Evolutionary conservation across 2,797 vertebrate genomes (phyloP).

Genomic region (Melanotaenia maccullochi): DNA sequence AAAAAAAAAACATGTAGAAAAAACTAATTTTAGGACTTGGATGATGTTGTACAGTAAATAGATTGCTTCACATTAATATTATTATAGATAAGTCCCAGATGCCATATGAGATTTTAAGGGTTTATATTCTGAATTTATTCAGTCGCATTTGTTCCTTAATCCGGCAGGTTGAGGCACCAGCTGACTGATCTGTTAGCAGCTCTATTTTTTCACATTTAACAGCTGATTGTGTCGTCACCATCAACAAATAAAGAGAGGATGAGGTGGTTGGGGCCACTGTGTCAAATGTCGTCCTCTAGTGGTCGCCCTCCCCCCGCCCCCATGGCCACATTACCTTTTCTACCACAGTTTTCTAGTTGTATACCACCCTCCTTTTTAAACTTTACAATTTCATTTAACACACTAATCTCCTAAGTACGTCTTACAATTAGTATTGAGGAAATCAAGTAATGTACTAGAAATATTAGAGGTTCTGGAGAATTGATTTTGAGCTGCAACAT

Average conservation of each 20-base stretch:
- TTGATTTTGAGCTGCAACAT: background rate
- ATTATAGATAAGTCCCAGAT: background rate
- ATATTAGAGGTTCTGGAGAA: background rate
- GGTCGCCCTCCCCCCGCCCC: constrained; percentile 29
- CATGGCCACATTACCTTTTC: background rate
- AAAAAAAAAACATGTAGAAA: background rate
- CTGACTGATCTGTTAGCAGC: constrained; percentile 26
- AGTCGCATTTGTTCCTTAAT: constrained; percentile 37
- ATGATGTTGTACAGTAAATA: background rate
- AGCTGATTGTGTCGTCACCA: constrained; percentile 40
- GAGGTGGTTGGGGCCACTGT: background rate
- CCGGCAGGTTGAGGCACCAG: background rate
- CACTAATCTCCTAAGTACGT: background rate
- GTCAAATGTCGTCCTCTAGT: constrained; percentile 77
- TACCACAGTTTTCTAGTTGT: constrained; percentile 17
- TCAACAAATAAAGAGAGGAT: constrained; percentile 13
- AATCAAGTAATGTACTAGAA: background rate
- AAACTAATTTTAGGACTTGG: background rate
- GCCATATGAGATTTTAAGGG: constrained; percentile 1
- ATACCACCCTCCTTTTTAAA: background rate
- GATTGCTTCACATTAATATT: background rate
- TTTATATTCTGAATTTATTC: constrained; percentile 34
- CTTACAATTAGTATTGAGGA: background rate
- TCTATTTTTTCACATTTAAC: constrained; percentile 6
- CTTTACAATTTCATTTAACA: background rate